These are phyloP conservation scores for Crocidura indochinensis DNA, from an alignment of 2,797 vertebrate species.

Conservation along the genomic window DNA sequence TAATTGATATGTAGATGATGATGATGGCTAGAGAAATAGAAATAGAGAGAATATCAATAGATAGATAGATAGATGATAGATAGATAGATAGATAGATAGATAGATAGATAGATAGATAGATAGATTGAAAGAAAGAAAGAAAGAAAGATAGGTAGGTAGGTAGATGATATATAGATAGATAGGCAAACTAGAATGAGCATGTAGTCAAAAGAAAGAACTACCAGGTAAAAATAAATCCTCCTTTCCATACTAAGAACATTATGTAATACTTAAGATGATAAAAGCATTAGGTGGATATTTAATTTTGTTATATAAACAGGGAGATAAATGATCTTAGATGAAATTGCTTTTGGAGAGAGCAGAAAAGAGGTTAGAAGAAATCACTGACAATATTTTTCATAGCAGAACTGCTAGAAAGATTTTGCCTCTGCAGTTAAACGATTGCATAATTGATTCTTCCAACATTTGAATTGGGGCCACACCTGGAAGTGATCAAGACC, in stretches of 20 bases:
- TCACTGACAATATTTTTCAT: background rate
- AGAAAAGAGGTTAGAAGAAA: background rate
- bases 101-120: too few species aligned
- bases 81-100: too few species aligned
- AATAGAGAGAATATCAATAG: too few species aligned
- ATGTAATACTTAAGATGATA: background rate
- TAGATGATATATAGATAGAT: too few species aligned
- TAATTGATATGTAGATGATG: too few species aligned
- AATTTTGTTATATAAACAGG: background rate
- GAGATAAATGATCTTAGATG: background rate
- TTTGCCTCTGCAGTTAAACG: background rate
- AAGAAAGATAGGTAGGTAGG: background rate
- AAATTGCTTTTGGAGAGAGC: background rate
- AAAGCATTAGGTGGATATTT: background rate
- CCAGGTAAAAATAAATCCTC: background rate
- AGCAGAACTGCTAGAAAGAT: background rate
- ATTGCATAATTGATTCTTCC: background rate
- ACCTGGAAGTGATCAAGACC: too few species aligned
- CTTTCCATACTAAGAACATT: background rate
- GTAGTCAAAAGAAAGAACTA: background rate
- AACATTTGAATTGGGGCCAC: background rate
- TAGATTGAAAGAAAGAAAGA: too few species aligned
- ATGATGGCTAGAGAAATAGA: too few species aligned
- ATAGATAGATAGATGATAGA: too few species aligned
- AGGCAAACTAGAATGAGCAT: too few species aligned